Evolutionary conservation across 2,888 invertebrate species (phyloP).

Genomic region (Coremacera marginata): DNA sequence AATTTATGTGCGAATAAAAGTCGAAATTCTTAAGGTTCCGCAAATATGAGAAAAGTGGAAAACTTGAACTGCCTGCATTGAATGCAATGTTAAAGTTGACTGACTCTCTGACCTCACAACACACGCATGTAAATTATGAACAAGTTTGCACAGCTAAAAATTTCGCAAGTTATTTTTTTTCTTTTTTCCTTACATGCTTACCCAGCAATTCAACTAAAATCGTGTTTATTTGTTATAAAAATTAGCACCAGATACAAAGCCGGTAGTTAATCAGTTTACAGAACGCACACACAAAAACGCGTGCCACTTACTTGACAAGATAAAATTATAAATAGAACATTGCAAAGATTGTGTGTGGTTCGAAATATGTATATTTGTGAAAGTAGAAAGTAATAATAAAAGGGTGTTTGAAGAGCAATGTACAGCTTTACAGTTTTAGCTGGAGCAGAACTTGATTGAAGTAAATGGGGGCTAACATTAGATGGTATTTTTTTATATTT

Average conservation of each 20-base stretch:
- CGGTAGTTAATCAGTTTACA: not conserved
- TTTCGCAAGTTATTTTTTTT: conserved; percentile 9
- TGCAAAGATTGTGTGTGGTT: too few relatives aligned
- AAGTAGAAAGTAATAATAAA: too few relatives aligned
- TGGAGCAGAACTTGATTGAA: too few relatives aligned
- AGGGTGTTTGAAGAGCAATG: too few relatives aligned
- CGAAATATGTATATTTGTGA: too few relatives aligned
- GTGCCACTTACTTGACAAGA: conserved; percentile 4
- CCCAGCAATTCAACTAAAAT: not conserved
- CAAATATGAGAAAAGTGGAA: conserved; percentile 20
- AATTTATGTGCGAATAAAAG: not conserved
- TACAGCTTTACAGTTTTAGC: too few relatives aligned
- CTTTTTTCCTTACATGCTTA: not conserved
- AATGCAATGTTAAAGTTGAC: conserved; percentile 53
- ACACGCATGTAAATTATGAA: conserved; percentile 5
- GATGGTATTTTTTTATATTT: too few relatives aligned
- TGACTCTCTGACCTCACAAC: conserved; percentile 62
- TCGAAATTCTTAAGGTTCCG: not conserved
- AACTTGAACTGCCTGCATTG: not conserved
- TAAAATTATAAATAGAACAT: too few relatives aligned
- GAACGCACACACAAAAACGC: not conserved
- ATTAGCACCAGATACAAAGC: conserved; percentile 15
- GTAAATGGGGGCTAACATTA: too few relatives aligned
- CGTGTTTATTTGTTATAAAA: conserved; percentile 12
- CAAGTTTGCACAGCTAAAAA: not conserved